A percentile compares a stretch with the other conserved stretches of the same genome.
phyloP scores from a whole-genome alignment of 2,888 invertebrate species.

The Petrolisthes manimaculis region DNA sequence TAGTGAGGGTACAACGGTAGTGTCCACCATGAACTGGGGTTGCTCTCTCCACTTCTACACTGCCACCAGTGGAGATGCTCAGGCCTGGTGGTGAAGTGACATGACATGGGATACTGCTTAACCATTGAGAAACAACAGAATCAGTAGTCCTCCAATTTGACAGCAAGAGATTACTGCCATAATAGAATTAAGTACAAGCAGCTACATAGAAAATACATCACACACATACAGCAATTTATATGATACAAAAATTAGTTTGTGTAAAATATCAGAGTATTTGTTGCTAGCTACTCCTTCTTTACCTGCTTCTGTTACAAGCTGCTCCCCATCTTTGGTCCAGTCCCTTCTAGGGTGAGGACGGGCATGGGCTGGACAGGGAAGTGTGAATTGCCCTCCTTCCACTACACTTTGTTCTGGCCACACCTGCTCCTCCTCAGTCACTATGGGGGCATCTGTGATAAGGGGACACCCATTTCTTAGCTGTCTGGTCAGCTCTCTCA shows the following conservation, averaged over 20 bases:
- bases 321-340: slow-evolving; percentile 58
- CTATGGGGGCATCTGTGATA: slow-evolving; percentile 71
- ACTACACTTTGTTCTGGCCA: slow-evolving; percentile 62
- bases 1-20: slow-evolving; percentile 54
- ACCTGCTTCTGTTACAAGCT: slow-evolving; percentile 23
- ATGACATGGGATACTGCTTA: too few relatives aligned
- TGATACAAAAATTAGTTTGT: too few relatives aligned
- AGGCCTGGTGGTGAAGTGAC: slow-evolving; percentile 19
- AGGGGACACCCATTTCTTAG: too few relatives aligned
- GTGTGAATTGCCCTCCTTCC: slow-evolving; percentile 40
- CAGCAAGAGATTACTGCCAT: too few relatives aligned
- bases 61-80: slow-evolving; percentile 24
- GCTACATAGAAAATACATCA: too few relatives aligned
- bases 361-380: slow-evolving; percentile 58
- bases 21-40: slow-evolving; percentile 41
- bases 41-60: slow-evolving; percentile 44
- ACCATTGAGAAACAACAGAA: too few relatives aligned
- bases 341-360: slow-evolving; percentile 42
- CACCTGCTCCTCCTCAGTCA: slow-evolving; percentile 67
- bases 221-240: too few relatives aligned
- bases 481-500: too few relatives aligned
- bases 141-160: too few relatives aligned
- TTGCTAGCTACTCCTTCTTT: neutral
- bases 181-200: too few relatives aligned
- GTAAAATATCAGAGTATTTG: neutral